These are phyloP conservation scores for Aplysina aerophoba DNA, from an alignment of 37 sponge, comb jelly and placozoan genomes.

Conservation along the genomic window DNA sequence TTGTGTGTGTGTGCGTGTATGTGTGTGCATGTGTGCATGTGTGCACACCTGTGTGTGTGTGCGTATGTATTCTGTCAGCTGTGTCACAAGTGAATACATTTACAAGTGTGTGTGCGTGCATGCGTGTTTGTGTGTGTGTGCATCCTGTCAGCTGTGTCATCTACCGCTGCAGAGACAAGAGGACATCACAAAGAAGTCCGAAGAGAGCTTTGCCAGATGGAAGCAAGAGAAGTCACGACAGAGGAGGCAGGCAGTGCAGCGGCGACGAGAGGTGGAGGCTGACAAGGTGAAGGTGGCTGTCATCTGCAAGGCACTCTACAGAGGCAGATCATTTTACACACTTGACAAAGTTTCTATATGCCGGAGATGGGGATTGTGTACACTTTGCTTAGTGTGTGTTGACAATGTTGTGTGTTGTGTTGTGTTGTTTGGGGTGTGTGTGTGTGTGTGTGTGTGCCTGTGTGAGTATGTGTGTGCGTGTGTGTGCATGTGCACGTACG, in stretches of 20 bases:
- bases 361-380: too few species aligned
- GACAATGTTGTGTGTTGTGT: too few species aligned
- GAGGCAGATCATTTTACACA: too few species aligned
- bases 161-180: not conserved
- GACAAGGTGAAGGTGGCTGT: not conserved
- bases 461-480: conserved; percentile 20
- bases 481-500: conserved; percentile 10
- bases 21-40: conserved; percentile 1
- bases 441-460: conserved; percentile 1
- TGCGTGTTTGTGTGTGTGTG: not conserved
- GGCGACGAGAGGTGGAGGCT: not conserved
- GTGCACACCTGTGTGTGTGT: not conserved
- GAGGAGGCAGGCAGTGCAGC: not conserved
- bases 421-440: not conserved
- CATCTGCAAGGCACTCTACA: too few species aligned
- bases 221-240: conserved; percentile 7
- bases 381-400: too few species aligned
- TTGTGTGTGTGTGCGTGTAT: conserved; percentile 22
- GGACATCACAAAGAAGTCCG: not conserved
- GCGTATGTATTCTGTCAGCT: not conserved
- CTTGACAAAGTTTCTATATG: too few species aligned
- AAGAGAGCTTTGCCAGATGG: not conserved
- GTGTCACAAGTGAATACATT: not conserved
- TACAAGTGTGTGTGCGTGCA: conserved; percentile 17
- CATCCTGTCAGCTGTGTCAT: not conserved